Conservation (phyloP, 2,113 vertebrate species). For the Peromyscus californicus region DNA sequence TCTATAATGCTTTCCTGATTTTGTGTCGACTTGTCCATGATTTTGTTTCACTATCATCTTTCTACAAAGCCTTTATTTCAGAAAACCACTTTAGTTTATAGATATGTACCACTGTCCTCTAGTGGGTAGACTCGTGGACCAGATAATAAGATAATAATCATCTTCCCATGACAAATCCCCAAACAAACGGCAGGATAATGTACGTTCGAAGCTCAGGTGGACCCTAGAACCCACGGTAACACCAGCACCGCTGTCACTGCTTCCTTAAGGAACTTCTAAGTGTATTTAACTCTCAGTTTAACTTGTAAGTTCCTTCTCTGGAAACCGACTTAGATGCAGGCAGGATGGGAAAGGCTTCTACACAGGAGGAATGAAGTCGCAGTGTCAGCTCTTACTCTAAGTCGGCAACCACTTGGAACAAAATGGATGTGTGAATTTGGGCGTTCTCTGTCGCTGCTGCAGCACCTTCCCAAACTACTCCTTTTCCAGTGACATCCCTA, state of each 20-base stretch:
- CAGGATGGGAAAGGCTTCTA: neutral
- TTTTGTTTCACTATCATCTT: neutral
- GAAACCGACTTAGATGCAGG: neutral
- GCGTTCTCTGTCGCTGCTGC: too few species aligned
- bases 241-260: neutral
- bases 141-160: neutral
- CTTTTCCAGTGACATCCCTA: neutral
- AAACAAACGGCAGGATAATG: neutral
- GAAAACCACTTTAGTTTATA: neutral
- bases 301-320: neutral
- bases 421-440: neutral
- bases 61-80: neutral
- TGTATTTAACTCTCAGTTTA: neutral
- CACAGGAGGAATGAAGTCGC: neutral
- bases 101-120: conserved; percentile 27
- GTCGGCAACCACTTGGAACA: neutral
- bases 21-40: neutral
- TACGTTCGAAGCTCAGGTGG: neutral
- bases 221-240: neutral
- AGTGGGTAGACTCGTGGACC: neutral
- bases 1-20: neutral
- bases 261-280: neutral
- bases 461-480: neutral
- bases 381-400: neutral
- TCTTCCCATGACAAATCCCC: neutral